A percentile compares a stretch with the other conserved stretches of the same genome.
phyloP scores from a whole-genome alignment of 2,113 vertebrate species.

The Vombatus ursinus region DNA sequence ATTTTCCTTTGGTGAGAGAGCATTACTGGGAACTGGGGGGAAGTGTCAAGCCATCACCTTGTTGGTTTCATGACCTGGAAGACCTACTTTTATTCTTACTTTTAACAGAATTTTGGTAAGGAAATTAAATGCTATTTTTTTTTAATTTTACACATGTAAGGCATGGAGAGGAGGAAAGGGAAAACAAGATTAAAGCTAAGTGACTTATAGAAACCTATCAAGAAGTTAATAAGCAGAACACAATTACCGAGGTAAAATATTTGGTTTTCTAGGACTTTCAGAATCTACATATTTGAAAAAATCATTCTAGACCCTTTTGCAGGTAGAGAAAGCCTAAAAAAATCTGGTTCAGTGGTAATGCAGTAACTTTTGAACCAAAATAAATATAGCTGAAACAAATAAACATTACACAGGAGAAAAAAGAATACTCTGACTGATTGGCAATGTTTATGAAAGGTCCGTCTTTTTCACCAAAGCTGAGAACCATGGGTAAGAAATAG shows the following conservation, averaged over 20 bases:
- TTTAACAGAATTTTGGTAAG: slow-evolving; percentile 33
- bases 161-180: neutral
- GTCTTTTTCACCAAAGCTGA: neutral
- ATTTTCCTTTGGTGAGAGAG: no score
- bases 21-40: no score
- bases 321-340: no score
- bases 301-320: neutral
- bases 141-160: slow-evolving; percentile 9
- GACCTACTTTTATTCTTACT: slow-evolving; percentile 15
- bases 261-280: neutral
- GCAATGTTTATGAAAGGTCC: no score
- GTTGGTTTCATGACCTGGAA: no score
- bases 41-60: no score
- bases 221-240: neutral
- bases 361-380: no score
- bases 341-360: no score
- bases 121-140: slow-evolving; percentile 30
- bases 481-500: neutral
- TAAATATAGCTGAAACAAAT: no score
- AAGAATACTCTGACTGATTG: no score
- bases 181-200: slow-evolving; percentile 16
- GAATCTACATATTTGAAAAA: neutral
- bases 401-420: no score
- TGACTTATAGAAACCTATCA: neutral
- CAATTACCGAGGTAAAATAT: neutral